Base-by-base conservation (phyloP, 2,888 invertebrate species). In the Eristalis tenax region DNA sequence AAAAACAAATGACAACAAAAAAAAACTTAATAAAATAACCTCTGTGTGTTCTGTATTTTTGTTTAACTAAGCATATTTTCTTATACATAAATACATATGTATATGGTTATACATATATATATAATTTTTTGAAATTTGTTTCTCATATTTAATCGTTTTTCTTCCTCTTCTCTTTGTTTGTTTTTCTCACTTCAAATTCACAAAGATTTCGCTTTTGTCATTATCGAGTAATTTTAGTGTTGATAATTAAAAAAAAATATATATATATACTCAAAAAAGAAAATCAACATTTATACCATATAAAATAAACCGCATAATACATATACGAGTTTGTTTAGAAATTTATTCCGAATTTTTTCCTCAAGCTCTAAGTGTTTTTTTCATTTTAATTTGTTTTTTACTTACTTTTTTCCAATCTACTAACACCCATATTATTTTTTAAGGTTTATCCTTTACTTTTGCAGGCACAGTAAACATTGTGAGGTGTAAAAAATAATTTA, bases 401-500 rank as follows among this genome's bases (percentile, higher is more conserved):
- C 90, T 91, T 91, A 92, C 91, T 92, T 92, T 92, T 92, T 91
- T 93, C 91, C 91, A 91, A 92, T 92, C 92, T 90, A 93, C 93
- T 93, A 93, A 93, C 93, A 92, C 92, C 91, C 93, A 91, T 92
- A 92, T 92, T 93, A 93, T 93, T 93, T 93, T 92, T 93, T 93
- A 93, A 93, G 93, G 93, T 93, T 92, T 93, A 93, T 92, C 93
- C 93, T 93, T 92, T 93, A 93, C 93, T 93, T 91, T 93, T 93
- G 92, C 93, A 93, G 93, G 93, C 93, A 93, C 93, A 93, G 92
- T 93, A 93, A 93, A 90, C 86, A 76, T 77, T 84, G 88, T 88
- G 87, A 89, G 88, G 85, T 90, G 90, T 90, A 90, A 89, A 90
- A 89, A 88, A 89, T 85, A 78, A 87, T 66, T 86, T 90, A 89